Evolutionary conservation across 2,113 vertebrate species (phyloP).

Genomic region (Falco punctatus): DNA sequence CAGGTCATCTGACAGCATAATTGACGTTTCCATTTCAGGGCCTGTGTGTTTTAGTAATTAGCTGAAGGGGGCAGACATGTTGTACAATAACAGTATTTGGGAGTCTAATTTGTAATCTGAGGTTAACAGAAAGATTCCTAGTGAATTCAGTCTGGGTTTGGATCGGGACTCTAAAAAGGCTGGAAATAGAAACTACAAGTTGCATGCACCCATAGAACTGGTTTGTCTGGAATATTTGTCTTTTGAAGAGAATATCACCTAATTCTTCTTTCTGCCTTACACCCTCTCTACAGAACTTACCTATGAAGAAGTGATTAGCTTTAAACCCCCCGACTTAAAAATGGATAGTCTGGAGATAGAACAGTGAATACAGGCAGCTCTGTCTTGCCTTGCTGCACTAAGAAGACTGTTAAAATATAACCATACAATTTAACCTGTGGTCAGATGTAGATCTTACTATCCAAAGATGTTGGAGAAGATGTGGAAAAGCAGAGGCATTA

Average conservation of each 20-base stretch:
- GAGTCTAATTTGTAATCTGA: not conserved
- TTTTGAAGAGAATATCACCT: not conserved
- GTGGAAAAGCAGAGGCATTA: conserved; percentile 35
- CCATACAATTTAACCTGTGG: conserved; percentile 44
- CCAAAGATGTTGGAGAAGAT: conserved; percentile 65
- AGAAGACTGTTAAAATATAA: conserved; percentile 64
- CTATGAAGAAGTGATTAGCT: conserved; percentile 90
- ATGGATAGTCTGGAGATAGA: conserved; percentile 87
- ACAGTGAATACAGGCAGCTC: conserved; percentile 76
- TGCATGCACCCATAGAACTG: not conserved
- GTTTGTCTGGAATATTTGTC: not conserved
- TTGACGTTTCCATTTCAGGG: conserved; percentile 20
- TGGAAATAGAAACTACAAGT: not conserved
- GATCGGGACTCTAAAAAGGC: not conserved
- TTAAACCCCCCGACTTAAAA: conserved; percentile 84
- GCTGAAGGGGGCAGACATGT: not conserved
- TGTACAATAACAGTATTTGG: not conserved
- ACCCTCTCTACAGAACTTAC: conserved; percentile 84
- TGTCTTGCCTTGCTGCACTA: conserved; percentile 45
- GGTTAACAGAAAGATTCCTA: not conserved
- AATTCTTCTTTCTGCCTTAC: not conserved
- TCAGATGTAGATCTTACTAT: conserved; percentile 47
- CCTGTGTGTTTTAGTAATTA: conserved; percentile 6
- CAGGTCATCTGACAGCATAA: not conserved
- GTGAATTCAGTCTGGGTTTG: not conserved